Percentiles rank a stretch among this genome's conserved stretches.
Conservation (phyloP, 2,797 vertebrate genomes). For the Distichodus sexfasciatus region DNA sequence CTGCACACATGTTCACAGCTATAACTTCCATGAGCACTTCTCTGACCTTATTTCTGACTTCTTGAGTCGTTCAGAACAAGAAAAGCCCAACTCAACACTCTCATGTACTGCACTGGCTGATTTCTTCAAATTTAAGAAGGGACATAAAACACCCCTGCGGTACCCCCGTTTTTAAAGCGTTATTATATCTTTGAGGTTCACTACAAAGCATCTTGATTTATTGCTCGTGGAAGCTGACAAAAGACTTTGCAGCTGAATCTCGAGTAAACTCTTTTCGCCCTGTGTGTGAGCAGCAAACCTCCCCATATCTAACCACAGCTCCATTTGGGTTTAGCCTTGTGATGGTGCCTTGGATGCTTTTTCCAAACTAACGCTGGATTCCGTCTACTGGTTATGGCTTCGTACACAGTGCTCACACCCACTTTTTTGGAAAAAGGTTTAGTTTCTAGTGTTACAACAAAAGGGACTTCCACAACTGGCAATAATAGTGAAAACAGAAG, state of each 20-base stretch:
- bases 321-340: neutral
- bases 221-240: neutral
- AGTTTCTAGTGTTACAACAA: too few species aligned
- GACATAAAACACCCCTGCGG: neutral
- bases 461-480: too few species aligned
- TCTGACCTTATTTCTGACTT: too few species aligned
- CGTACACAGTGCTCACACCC: neutral
- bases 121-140: neutral
- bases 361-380: neutral
- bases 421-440: neutral
- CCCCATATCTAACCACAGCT: neutral
- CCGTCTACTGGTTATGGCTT: neutral
- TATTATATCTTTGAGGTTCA: neutral
- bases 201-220: constrained; percentile 11
- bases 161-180: neutral
- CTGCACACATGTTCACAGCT: neutral
- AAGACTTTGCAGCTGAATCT: neutral
- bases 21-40: constrained; percentile 1
- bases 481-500: too few species aligned
- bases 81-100: neutral
- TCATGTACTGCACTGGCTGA: neutral
- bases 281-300: neutral
- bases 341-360: neutral
- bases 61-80: neutral
- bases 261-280: neutral